Percentiles rank a stretch among this genome's conserved stretches.
phyloP scores from a whole-genome alignment of 2,113 vertebrate species.

The Dolichallabes microphthalmus region DNA sequence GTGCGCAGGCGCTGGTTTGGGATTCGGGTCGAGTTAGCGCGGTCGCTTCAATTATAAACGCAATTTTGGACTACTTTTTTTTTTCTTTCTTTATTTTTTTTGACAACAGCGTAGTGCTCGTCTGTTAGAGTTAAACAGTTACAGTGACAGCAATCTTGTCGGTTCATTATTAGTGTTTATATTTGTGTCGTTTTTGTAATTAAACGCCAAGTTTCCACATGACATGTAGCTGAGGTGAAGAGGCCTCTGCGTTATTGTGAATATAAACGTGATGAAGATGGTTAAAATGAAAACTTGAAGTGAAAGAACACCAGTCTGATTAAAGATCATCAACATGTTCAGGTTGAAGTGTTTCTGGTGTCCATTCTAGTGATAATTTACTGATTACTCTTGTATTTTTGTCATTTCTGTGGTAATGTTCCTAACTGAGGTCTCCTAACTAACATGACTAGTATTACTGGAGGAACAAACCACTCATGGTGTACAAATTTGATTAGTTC shows the following conservation, averaged over 20 bases:
- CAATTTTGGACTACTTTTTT: not conserved
- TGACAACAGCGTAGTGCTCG: too few species aligned
- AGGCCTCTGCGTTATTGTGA: not conserved
- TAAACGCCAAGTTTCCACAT: not conserved
- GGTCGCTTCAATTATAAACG: constrained; percentile 16
- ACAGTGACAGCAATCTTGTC: not conserved
- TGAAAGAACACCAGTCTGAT: not conserved
- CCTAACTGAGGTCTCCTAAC: too few species aligned
- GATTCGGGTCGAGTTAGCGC: not conserved
- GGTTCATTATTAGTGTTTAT: not conserved
- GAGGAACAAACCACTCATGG: too few species aligned
- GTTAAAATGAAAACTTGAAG: not conserved
- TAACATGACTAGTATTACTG: too few species aligned
- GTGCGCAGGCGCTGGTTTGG: not conserved
- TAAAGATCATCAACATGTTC: not conserved
- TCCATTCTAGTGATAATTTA: too few species aligned
- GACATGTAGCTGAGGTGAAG: not conserved
- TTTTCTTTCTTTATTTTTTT: not conserved
- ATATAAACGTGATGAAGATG: not conserved
- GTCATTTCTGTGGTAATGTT: not conserved
- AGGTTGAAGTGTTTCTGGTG: too few species aligned
- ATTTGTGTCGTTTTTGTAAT: not conserved
- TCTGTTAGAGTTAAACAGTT: not conserved
- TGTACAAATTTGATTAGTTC: too few species aligned
- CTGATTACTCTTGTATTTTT: not conserved